These are phyloP conservation scores for Pectinophora gossypiella DNA, from an alignment of 1,140 invertebrate species.

Conservation along the genomic window DNA sequence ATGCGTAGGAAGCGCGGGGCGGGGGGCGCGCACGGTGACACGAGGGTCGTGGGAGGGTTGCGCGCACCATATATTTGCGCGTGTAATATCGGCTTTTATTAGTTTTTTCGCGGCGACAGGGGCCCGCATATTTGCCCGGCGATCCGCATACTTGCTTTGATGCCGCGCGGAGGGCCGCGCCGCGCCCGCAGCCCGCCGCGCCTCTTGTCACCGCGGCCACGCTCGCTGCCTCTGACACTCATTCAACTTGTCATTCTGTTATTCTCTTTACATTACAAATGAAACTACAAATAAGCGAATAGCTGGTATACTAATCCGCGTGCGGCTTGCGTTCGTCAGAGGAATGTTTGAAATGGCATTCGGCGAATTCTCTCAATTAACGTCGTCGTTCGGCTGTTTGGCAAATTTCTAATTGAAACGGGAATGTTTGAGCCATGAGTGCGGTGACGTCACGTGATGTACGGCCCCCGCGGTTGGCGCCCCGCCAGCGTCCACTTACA, in stretches of 20 bases:
- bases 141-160: constrained; percentile 52
- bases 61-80: constrained; percentile 29
- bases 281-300: constrained; percentile 23
- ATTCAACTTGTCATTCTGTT: constrained; percentile 19
- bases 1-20: neutral
- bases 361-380: constrained; percentile 33
- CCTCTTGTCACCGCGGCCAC: constrained; percentile 12
- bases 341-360: constrained; percentile 24
- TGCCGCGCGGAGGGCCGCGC: constrained; percentile 23
- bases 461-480: constrained; percentile 12
- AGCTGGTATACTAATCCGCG: constrained; percentile 4
- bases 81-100: constrained; percentile 63
- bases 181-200: constrained; percentile 17
- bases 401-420: constrained; percentile 42
- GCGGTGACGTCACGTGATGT: constrained; percentile 22
- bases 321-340: constrained; percentile 6
- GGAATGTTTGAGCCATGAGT: constrained; percentile 23
- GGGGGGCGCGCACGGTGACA: neutral
- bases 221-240: constrained; percentile 20
- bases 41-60: constrained; percentile 8
- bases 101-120: constrained; percentile 63
- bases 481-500: constrained; percentile 8
- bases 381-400: constrained; percentile 26
- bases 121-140: constrained; percentile 14
- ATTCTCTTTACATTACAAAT: constrained; percentile 21